Evolutionary conservation across 2,797 vertebrate species (phyloP).

Genomic region (Diplodus sargus): DNA sequence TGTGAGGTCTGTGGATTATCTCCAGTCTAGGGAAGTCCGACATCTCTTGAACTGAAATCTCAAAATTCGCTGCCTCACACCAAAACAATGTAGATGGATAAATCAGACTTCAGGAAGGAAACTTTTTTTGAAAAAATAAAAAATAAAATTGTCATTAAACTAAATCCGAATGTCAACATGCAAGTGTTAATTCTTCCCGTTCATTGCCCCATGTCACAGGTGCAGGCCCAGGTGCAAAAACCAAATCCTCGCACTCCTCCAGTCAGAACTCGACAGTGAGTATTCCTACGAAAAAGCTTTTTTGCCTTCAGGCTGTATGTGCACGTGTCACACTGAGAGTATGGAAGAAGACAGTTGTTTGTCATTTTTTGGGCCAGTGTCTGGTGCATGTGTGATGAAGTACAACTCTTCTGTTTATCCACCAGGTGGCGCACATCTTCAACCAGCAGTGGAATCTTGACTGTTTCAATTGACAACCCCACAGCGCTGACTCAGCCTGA

Average conservation of each 20-base stretch:
- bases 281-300: constrained; percentile 16
- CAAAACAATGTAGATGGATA: too few species aligned
- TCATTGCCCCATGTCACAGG: constrained; percentile 34
- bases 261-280: constrained; percentile 90
- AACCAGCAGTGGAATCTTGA: constrained; percentile 90
- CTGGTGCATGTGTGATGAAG: neutral
- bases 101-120: too few species aligned
- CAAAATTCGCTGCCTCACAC: too few species aligned
- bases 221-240: constrained; percentile 80
- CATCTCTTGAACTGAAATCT: too few species aligned
- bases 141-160: neutral
- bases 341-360: constrained; percentile 14
- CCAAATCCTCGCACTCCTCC: constrained; percentile 65
- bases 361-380: neutral
- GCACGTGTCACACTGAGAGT: neutral
- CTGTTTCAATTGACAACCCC: constrained; percentile 96
- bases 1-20: too few species aligned
- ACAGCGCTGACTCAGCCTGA: constrained; percentile 87
- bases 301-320: neutral
- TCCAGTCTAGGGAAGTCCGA: too few species aligned
- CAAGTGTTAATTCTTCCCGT: neutral
- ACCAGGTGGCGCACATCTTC: constrained; percentile 93
- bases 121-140: too few species aligned
- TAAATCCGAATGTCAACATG: neutral
- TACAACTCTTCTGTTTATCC: constrained; percentile 51